These are phyloP conservation scores for Biston stratarius DNA, from an alignment of 2,888 invertebrate genomes.

Conservation along the genomic window DNA sequence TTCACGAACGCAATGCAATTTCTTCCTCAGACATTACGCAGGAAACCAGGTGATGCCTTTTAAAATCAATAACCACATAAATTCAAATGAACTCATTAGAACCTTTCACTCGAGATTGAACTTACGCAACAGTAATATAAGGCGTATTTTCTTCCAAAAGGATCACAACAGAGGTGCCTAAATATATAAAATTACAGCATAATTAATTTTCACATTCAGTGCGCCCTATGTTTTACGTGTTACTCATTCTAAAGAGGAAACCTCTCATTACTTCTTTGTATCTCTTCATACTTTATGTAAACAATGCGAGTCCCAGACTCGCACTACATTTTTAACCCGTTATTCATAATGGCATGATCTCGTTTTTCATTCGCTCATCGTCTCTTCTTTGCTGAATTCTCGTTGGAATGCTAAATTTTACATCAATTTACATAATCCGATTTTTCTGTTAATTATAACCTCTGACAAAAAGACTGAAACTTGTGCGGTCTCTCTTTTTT, in stretches of 20 bases:
- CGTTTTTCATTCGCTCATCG: constrained; percentile 67
- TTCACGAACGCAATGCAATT: too few relatives aligned
- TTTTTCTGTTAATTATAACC: constrained; percentile 38
- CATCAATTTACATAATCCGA: constrained; percentile 51
- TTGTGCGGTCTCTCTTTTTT: not conserved
- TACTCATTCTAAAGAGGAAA: not conserved
- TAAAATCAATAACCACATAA: too few relatives aligned
- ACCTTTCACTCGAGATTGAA: too few relatives aligned
- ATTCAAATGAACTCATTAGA: not conserved
- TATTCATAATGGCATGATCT: constrained; percentile 73
- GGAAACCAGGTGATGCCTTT: too few relatives aligned
- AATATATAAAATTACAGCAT: not conserved
- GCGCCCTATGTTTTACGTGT: not conserved
- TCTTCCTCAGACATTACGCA: too few relatives aligned
- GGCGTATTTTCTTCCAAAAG: too few relatives aligned
- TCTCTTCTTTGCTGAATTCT: constrained; percentile 60
- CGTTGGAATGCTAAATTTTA: constrained; percentile 56
- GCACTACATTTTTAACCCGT: constrained; percentile 73
- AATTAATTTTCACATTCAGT: not conserved
- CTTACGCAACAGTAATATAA: too few relatives aligned
- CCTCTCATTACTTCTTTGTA: constrained; percentile 8
- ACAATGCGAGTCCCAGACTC: constrained; percentile 36
- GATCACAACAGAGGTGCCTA: not conserved
- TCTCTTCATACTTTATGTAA: constrained; percentile 10
- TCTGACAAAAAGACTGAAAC: not conserved